Conservation (phyloP, 2,888 invertebrate species). For the Agonum fuliginosum region DNA sequence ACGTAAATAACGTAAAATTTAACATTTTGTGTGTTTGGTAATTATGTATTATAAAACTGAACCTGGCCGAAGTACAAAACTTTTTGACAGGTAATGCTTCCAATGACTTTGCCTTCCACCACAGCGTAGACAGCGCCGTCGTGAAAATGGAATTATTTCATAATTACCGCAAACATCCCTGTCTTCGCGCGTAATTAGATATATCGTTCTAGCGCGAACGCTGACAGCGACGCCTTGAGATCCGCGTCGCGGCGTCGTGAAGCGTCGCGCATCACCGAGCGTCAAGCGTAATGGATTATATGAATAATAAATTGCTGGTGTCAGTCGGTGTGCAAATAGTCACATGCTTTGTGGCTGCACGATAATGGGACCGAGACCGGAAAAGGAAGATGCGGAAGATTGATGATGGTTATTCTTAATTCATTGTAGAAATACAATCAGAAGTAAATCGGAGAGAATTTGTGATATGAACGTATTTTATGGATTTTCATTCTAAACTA, state of each 20-base stretch:
- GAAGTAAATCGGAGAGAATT: background rate
- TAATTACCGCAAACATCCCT: slow-evolving; percentile 57
- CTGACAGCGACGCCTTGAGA: slow-evolving; percentile 59
- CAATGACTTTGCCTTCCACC: too few species aligned
- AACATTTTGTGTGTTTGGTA: too few species aligned
- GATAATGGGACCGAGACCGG: slow-evolving; percentile 10
- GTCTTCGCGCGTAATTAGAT: slow-evolving; percentile 56
- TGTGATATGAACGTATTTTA: too few species aligned
- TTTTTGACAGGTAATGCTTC: slow-evolving; percentile 42
- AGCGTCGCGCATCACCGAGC: background rate
- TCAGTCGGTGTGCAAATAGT: slow-evolving; percentile 46
- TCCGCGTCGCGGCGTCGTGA: background rate
- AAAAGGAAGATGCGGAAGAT: slow-evolving; percentile 17
- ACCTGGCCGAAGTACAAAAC: too few species aligned
- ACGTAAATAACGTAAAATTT: too few species aligned
- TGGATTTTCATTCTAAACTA: too few species aligned
- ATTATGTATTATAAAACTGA: too few species aligned
- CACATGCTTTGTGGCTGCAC: slow-evolving; percentile 34
- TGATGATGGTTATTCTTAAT: slow-evolving; percentile 29
- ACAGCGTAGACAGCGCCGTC: slow-evolving; percentile 35
- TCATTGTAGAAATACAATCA: background rate
- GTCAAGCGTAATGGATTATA: slow-evolving; percentile 55
- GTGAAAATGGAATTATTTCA: slow-evolving; percentile 56
- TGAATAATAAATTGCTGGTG: slow-evolving; percentile 55
- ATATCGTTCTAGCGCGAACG: slow-evolving; percentile 33